Conservation (phyloP, 2,113 vertebrate genomes). For the Dendrocopos noguchii region DNA sequence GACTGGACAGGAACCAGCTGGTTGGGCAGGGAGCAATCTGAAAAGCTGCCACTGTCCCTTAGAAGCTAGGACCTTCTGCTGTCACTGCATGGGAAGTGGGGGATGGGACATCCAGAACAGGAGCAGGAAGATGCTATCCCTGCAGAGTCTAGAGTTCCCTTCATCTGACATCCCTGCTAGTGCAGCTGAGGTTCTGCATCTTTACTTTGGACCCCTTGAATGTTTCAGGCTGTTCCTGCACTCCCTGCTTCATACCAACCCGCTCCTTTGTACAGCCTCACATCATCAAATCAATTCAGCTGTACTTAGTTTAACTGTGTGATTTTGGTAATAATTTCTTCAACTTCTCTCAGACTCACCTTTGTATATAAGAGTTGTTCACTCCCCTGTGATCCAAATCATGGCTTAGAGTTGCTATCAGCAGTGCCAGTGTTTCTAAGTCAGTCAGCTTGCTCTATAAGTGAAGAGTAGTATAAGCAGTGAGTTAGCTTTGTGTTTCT, state of each 20-base stretch:
- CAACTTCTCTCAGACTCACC: constrained; percentile 71
- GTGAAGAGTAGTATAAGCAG: neutral
- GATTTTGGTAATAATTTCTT: neutral
- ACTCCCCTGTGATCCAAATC: constrained; percentile 97
- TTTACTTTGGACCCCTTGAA: neutral
- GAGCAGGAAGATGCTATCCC: neutral
- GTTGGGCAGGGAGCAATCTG: neutral
- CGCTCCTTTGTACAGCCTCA: neutral
- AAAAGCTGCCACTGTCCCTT: neutral
- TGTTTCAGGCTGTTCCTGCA: neutral
- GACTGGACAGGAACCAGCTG: neutral
- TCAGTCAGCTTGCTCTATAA: constrained; percentile 86
- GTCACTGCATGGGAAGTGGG: neutral
- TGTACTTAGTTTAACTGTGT: neutral
- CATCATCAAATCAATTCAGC: neutral
- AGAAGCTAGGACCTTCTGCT: neutral
- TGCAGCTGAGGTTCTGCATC: neutral
- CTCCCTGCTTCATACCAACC: neutral
- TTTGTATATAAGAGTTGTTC: constrained; percentile 97
- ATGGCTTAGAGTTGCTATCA: constrained; percentile 95
- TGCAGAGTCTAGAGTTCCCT: neutral
- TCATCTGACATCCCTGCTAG: neutral
- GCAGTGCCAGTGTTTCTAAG: constrained; percentile 89
- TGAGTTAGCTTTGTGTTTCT: neutral
- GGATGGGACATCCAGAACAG: neutral